These are phyloP conservation scores for Emberiza fucata DNA, from an alignment of 2,113 vertebrate species.

Conservation along the genomic window DNA sequence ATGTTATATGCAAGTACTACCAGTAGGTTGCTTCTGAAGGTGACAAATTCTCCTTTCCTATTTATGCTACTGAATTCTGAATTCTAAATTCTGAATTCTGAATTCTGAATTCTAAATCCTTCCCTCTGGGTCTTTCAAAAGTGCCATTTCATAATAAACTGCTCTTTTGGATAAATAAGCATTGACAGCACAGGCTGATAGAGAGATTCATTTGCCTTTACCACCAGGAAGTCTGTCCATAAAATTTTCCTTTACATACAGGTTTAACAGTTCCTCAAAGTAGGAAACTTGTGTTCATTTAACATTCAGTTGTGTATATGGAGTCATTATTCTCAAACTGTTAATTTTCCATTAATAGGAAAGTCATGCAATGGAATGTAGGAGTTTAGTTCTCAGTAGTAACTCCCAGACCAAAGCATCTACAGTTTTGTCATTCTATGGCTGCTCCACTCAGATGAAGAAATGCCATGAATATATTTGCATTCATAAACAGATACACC, in stretches of 20 bases:
- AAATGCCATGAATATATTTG: neutral
- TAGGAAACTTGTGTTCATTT: neutral
- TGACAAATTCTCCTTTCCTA: neutral
- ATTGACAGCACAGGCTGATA: neutral
- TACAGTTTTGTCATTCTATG: neutral
- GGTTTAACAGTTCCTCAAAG: neutral
- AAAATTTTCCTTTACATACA: neutral
- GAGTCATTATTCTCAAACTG: neutral
- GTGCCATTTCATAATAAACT: neutral
- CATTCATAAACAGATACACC: neutral
- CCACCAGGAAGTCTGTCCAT: neutral
- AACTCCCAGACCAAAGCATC: neutral
- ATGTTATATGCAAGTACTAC: neutral
- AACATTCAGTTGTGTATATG: neutral
- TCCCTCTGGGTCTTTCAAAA: conserved; percentile 4
- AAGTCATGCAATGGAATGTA: neutral
- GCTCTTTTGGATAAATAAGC: conserved; percentile 8
- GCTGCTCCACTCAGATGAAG: neutral
- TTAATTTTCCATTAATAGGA: neutral
- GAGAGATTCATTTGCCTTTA: neutral
- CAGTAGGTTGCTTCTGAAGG: neutral
- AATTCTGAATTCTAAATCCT: neutral
- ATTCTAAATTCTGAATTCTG: neutral
- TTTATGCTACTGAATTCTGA: neutral
- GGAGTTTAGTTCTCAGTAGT: neutral